Conservation (phyloP, 1,140 invertebrate genomes). For the Phthorimaea operculella region DNA sequence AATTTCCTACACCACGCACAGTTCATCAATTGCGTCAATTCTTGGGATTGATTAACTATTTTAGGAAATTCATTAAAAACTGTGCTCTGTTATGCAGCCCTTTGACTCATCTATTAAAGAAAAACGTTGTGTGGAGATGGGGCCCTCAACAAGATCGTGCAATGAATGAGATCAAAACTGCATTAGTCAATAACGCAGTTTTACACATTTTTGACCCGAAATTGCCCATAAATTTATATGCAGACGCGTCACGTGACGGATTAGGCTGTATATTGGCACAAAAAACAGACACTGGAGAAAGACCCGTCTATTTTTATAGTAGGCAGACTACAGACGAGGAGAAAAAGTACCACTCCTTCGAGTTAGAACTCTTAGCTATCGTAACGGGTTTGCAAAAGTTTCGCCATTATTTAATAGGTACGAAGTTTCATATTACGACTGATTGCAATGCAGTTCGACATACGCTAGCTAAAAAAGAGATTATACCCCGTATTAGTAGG, state of each 20-base stretch:
- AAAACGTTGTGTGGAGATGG: conserved; percentile 18
- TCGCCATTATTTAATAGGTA: conserved; percentile 15
- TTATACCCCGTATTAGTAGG: conserved; percentile 16
- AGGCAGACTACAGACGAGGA: conserved; percentile 10
- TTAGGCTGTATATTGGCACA: neutral
- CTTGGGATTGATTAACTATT: conserved; percentile 13
- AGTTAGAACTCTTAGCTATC: conserved; percentile 24
- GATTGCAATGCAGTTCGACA: conserved; percentile 21
- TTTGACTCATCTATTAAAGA: conserved; percentile 13
- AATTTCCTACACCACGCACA: conserved; percentile 20
- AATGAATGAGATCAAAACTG: neutral
- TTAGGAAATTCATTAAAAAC: conserved; percentile 26
- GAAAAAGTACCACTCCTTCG: conserved; percentile 5
- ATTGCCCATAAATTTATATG: conserved; percentile 7
- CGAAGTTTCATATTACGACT: conserved; percentile 11
- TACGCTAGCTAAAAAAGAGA: conserved; percentile 16
- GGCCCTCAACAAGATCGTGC: conserved; percentile 2
- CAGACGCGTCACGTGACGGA: neutral
- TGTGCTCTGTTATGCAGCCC: conserved; percentile 8
- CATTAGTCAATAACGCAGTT: neutral
- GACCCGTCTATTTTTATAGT: conserved; percentile 8
- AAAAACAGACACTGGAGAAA: conserved; percentile 4
- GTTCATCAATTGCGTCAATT: conserved; percentile 11
- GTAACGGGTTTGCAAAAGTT: conserved; percentile 19
- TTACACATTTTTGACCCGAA: conserved; percentile 6